These are phyloP conservation scores for Erinaceus europaeus DNA, from an alignment of 2,113 vertebrate genomes.

Conservation along the genomic window DNA sequence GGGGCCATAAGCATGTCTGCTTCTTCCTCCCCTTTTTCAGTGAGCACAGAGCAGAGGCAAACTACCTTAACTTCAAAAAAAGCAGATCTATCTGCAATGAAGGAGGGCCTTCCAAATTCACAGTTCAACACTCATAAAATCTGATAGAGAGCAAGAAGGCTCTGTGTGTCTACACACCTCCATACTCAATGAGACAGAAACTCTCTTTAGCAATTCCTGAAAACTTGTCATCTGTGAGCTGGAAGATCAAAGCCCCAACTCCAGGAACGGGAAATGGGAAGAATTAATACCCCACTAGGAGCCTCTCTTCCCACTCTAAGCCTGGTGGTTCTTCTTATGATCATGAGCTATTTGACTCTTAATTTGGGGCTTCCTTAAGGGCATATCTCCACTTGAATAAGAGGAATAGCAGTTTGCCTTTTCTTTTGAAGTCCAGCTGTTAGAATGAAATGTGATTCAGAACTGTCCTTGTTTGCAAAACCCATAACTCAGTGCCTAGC, in stretches of 20 bases:
- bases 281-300: not conserved
- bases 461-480: no score
- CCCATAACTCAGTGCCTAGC: no score
- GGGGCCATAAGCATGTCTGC: not conserved
- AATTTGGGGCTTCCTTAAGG: no score
- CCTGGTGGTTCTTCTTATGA: no score
- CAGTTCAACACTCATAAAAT: not conserved
- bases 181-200: not conserved
- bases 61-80: not conserved
- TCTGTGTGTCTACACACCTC: not conserved
- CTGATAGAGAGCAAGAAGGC: not conserved
- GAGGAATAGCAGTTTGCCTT: no score
- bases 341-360: no score
- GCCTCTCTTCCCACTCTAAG: no score
- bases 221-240: not conserved
- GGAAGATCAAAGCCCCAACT: constrained; percentile 21
- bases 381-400: no score
- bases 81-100: not conserved
- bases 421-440: no score
- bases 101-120: not conserved
- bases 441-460: no score
- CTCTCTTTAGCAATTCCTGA: not conserved
- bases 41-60: not conserved
- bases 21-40: not conserved
- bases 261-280: not conserved